Conservation (phyloP, 1,140 invertebrate genomes). For the Meteorus sp. region DNA sequence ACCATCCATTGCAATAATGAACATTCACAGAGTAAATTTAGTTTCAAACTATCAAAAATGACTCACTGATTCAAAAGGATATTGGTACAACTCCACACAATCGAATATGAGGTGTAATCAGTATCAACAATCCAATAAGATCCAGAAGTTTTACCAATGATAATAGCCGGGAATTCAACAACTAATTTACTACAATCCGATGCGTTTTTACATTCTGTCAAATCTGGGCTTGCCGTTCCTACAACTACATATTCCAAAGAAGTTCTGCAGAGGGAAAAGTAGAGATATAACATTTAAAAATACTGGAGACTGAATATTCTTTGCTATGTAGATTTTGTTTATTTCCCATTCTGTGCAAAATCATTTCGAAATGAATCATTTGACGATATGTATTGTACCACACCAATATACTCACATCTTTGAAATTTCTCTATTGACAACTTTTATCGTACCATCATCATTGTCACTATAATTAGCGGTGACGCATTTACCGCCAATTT, state of each 20-base stretch:
- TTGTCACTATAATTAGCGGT: conserved; percentile 63
- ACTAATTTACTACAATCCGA: conserved; percentile 54
- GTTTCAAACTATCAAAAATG: too few species aligned
- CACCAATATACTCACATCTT: conserved; percentile 56
- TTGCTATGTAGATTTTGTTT: too few species aligned
- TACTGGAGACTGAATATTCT: too few species aligned
- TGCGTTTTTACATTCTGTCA: conserved; percentile 33
- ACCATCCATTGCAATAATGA: too few species aligned
- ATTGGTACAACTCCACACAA: conserved; percentile 48
- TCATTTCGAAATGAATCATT: not conserved
- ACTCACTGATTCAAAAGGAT: conserved; percentile 49
- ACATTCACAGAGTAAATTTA: too few species aligned
- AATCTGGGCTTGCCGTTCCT: not conserved
- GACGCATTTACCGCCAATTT: conserved; percentile 69
- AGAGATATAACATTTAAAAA: not conserved
- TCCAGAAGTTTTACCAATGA: conserved; percentile 47
- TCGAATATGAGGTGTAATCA: conserved; percentile 46
- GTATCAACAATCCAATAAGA: conserved; percentile 48
- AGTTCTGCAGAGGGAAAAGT: not conserved
- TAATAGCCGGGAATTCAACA: conserved; percentile 58
- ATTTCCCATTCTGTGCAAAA: too few species aligned
- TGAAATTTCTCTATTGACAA: conserved; percentile 63
- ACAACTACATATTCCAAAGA: not conserved
- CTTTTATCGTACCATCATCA: conserved; percentile 62
- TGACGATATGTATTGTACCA: not conserved